Evolutionary conservation across 1,140 invertebrate species (phyloP).

Genomic region (Tetramorium alpestre): DNA sequence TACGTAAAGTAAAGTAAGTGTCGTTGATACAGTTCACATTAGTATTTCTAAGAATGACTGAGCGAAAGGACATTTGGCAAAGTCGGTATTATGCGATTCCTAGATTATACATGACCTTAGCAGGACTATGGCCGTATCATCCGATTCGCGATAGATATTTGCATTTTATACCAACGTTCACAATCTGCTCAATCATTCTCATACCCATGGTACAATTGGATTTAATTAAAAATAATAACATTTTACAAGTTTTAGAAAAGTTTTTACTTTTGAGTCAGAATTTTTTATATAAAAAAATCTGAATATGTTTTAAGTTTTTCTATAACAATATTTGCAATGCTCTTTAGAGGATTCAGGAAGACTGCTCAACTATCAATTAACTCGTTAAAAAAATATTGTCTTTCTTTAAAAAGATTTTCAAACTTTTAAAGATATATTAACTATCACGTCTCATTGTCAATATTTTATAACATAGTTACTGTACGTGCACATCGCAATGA

Average conservation of each 20-base stretch:
- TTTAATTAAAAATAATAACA: neutral
- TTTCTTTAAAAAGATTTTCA: neutral
- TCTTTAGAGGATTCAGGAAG: neutral
- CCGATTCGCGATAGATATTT: conserved; percentile 24
- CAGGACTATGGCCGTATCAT: conserved; percentile 42
- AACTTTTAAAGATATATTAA: neutral
- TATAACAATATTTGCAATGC: neutral
- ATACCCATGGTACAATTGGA: conserved; percentile 23
- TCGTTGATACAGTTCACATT: neutral
- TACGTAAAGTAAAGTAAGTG: neutral
- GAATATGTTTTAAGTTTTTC: neutral
- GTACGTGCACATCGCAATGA: conserved; percentile 10
- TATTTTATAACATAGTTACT: conserved; percentile 18
- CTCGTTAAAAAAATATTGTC: neutral
- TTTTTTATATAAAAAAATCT: neutral
- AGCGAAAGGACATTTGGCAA: conserved; percentile 27
- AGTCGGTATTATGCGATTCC: conserved; percentile 41
- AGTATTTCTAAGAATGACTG: conserved; percentile 25
- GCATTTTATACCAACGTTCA: conserved; percentile 29
- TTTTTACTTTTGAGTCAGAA: neutral
- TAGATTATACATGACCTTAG: conserved; percentile 46
- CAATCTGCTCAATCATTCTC: conserved; percentile 29
- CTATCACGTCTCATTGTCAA: neutral
- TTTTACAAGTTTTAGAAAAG: neutral
- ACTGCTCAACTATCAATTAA: neutral